Evolutionary conservation across 2,797 vertebrate species (phyloP), one percentile per base, ranked within the genome.

Genomic region (Brotula barbata): DNA sequence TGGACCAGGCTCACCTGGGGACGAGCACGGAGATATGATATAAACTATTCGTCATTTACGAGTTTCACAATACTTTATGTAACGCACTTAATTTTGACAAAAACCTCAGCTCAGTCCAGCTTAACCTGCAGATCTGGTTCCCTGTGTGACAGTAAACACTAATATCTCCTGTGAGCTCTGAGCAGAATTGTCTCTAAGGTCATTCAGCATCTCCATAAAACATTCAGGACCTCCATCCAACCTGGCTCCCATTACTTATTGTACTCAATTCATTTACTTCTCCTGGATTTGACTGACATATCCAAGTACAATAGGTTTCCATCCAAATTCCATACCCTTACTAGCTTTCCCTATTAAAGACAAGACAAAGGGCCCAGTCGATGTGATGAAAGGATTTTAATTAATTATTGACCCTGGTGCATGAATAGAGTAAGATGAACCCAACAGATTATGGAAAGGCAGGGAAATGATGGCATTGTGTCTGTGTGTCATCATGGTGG

Each of bases 1-100:
- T 87, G 92, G 64, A 80, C 92, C 64, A 98, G 83, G 58, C 96
- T 99, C 80, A 95, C 77, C 97, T 99, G 75, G 51, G 62, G 25
- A 42, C 19, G 36, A 0, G 5, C 15, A 53, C 21, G 47, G 10
- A 19, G 31, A 62, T 3, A 50, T 12, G 53, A 19, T 36, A 43
- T 14, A 62, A 20, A 40, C 16, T 2, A 21, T 47, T 45, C 34
- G 45, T 20, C 6, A n/a, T 1, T 36, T 11, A 47, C 41, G 46
- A 23, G 33, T 21, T 15, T 39, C n/a, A 8, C 19, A 55, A 22
- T n/a, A 44, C 12, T 34, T 55, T 4, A 21, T 9, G 41, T 33
- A 25, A 45, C 31, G 37, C 17, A 16, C 11, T 45, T 49, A 19
- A 42, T 31, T n/a, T 23, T 59, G 20, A 42, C 15, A 37, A 45